These are phyloP conservation scores for Mercenaria mercenaria DNA, from an alignment of 1,140 invertebrate genomes.

Conservation along the genomic window DNA sequence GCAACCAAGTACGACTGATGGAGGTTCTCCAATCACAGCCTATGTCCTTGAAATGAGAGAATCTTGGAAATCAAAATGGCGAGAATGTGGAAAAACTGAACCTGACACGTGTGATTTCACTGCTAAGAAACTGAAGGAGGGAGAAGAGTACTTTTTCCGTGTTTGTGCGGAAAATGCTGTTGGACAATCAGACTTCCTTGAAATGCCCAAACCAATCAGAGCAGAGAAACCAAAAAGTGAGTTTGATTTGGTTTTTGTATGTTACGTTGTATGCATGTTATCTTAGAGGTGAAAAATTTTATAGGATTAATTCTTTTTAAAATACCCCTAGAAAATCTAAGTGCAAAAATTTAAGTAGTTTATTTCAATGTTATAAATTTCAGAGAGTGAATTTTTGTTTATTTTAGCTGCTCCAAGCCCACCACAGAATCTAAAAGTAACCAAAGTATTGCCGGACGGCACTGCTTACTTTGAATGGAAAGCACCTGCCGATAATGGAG, in stretches of 20 bases:
- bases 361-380: too few relatives aligned
- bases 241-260: too few relatives aligned
- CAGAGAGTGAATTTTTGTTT: too few relatives aligned
- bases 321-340: background rate
- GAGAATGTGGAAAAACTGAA: conserved; percentile 72
- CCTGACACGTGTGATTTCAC: conserved; percentile 70
- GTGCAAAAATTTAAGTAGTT: background rate
- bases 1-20: conserved; percentile 94
- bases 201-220: conserved; percentile 91
- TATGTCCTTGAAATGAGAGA: conserved; percentile 97
- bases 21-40: conserved; percentile 95
- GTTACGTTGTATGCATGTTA: too few relatives aligned
- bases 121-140: conserved; percentile 90
- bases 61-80: conserved; percentile 79
- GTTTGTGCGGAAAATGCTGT: conserved; percentile 98
- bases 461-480: conserved; percentile 96
- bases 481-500: conserved; percentile 92
- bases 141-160: conserved; percentile 98
- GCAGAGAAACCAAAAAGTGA: conserved; percentile 91
- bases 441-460: conserved; percentile 87
- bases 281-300: too few relatives aligned
- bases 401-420: conserved; percentile 94
- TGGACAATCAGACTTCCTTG: conserved; percentile 96
- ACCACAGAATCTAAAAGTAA: conserved; percentile 89
- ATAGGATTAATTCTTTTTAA: too few relatives aligned